Evolutionary conservation across 2,113 vertebrate species (phyloP), one percentile per base, ranked within the genome.

Genomic region (Nesogale talazaci): DNA sequence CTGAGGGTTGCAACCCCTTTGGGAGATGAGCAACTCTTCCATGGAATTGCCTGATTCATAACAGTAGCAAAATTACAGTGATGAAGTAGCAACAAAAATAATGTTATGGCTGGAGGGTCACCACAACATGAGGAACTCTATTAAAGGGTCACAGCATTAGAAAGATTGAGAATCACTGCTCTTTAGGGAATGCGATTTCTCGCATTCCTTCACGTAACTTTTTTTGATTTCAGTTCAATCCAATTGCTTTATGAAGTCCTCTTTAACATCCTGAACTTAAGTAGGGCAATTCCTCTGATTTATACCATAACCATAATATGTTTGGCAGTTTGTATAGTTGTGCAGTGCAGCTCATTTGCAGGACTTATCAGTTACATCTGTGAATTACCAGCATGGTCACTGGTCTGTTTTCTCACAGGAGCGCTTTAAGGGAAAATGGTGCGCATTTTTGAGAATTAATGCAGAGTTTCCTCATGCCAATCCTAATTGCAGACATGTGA

Each of bases 291-390:
- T 42, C 31, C 19, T 63, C 15, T n/a, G 10, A 34, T 4, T 3
- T 1, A 12, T 3, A 42, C 29, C 11, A 19, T 19, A 89, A 19
- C 4, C 2, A 86, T 1, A 17, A 25, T 6, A 75, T 17, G 1
- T 8, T 52, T 3, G 10, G 76, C 5, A 1, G 42, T 2, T 74
- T 80, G 29, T 57, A 38, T 1, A 42, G 36, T 1, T 74, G 15
- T 3, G 42, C 27, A 9, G 8, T 36, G 56, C 0, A 16, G 79
- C 6, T 10, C 6, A 3, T 83, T 36, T 12, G 4, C 1, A n/a
- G 65, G 15, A 89, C 23, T 14, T 22, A 16, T 12, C 6, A 79
- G 31, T 42, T 27, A 23, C 1, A 23, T 31, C 12, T 70, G 14
- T 27, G 34, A 88, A 82, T 42, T 56, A 27, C 16, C 75, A 34